Evolutionary conservation across 2,797 vertebrate genomes (phyloP).

Genomic region (Darevskia nairensis): DNA sequence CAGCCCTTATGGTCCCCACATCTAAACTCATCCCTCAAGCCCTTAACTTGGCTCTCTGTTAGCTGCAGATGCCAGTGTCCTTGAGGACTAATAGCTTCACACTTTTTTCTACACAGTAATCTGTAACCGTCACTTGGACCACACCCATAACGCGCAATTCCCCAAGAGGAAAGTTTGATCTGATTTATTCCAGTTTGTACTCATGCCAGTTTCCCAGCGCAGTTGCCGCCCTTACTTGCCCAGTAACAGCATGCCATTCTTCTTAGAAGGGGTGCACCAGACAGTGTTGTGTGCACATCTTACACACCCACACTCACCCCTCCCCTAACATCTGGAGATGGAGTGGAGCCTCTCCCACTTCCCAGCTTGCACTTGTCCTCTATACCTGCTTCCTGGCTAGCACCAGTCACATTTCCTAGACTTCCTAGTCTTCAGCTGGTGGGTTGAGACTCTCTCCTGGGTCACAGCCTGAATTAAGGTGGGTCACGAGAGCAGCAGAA

Average conservation of each 20-base stretch:
- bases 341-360: neutral
- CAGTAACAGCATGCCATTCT: neutral
- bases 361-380: neutral
- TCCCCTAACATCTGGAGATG: neutral
- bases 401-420: neutral
- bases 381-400: neutral
- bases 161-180: too few relatives aligned
- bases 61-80: neutral
- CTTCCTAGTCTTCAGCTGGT: neutral
- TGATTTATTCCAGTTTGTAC: neutral
- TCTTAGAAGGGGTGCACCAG: neutral
- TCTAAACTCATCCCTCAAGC: neutral
- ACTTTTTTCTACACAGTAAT: neutral
- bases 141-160: neutral
- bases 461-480: too few relatives aligned
- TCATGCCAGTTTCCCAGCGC: neutral
- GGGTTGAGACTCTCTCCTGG: too few relatives aligned
- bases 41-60: neutral
- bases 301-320: neutral
- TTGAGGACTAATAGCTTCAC: neutral
- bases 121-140: neutral
- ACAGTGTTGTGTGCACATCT: neutral
- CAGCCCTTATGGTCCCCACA: neutral
- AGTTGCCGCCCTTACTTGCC: neutral
- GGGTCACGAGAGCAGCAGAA: too few relatives aligned